These are phyloP conservation scores for Petrocephalus zakoni DNA, from an alignment of 2,113 vertebrate species.

Conservation along the genomic window DNA sequence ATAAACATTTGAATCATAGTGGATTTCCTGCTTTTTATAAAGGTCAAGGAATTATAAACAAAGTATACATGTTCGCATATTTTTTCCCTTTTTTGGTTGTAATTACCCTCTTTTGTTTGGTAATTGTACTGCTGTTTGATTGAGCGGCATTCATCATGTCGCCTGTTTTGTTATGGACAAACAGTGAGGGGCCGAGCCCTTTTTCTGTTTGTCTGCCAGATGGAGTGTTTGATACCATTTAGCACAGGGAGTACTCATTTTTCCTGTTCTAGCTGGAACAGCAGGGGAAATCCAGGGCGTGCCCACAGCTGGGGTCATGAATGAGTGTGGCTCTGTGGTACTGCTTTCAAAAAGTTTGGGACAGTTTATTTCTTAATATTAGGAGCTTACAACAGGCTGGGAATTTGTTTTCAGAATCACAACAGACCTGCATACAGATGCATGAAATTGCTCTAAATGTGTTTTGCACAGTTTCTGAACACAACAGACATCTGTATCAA, in stretches of 20 bases:
- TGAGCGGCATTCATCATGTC: neutral
- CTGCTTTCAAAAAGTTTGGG: neutral
- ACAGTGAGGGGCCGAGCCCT: too few species aligned
- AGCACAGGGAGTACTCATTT: neutral
- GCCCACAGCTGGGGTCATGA: neutral
- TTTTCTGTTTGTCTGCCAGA: neutral
- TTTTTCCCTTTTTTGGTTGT: neutral
- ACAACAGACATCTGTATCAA: neutral
- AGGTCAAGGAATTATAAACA: neutral
- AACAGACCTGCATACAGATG: neutral
- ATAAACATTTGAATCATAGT: neutral
- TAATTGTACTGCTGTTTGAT: neutral
- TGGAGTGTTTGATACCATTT: neutral
- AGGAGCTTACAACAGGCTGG: neutral
- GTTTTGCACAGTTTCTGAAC: neutral
- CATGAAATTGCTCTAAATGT: neutral
- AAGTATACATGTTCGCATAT: neutral
- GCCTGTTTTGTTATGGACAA: too few species aligned
- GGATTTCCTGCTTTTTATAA: neutral
- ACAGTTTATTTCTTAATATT: neutral
- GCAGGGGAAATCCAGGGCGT: neutral
- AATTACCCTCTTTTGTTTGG: neutral
- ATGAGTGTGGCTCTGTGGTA: neutral
- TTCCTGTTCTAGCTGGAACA: neutral
- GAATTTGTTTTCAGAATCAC: neutral